Conservation (phyloP, 2,113 vertebrate species). For the Thamnaconus septentrionalis region DNA sequence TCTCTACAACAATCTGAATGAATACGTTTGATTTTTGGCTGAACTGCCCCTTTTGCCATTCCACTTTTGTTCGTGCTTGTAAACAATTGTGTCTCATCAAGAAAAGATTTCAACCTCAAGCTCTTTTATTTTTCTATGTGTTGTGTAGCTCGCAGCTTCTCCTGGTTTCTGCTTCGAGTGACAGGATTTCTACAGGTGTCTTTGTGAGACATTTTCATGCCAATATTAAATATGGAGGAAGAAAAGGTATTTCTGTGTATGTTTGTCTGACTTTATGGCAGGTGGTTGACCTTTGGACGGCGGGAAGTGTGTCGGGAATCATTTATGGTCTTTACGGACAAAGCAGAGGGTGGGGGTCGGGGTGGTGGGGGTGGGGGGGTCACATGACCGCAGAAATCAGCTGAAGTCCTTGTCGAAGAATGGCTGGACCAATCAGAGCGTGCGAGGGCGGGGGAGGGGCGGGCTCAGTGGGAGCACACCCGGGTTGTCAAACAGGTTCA, state of each 20-base stretch:
- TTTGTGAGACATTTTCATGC: no score
- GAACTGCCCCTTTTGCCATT: no score
- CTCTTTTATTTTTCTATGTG: slow-evolving; percentile 51
- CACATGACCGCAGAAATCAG: slow-evolving; percentile 37
- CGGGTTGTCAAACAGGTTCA: slow-evolving; percentile 72
- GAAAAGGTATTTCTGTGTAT: no score
- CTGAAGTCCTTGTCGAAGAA: slow-evolving; percentile 26
- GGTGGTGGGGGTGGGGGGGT: not conserved
- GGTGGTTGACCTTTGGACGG: no score
- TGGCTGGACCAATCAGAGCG: slow-evolving; percentile 38
- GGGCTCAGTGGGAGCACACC: slow-evolving; percentile 31
- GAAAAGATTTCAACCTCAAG: slow-evolving; percentile 13
- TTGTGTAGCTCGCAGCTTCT: slow-evolving; percentile 16
- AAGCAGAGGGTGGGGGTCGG: no score
- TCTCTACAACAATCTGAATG: no score
- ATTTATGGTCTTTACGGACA: no score
- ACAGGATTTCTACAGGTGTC: not conserved
- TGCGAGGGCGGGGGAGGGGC: slow-evolving; percentile 20
- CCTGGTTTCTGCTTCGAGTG: slow-evolving; percentile 7
- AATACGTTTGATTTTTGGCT: no score
- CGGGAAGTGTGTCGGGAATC: no score
- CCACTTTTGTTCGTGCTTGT: not conserved
- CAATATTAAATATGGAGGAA: no score
- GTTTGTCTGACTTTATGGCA: no score
- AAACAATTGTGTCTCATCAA: slow-evolving; percentile 20